Base-by-base conservation (phyloP, 2,113 vertebrate genomes). In the Rhabdornis inornatus region DNA sequence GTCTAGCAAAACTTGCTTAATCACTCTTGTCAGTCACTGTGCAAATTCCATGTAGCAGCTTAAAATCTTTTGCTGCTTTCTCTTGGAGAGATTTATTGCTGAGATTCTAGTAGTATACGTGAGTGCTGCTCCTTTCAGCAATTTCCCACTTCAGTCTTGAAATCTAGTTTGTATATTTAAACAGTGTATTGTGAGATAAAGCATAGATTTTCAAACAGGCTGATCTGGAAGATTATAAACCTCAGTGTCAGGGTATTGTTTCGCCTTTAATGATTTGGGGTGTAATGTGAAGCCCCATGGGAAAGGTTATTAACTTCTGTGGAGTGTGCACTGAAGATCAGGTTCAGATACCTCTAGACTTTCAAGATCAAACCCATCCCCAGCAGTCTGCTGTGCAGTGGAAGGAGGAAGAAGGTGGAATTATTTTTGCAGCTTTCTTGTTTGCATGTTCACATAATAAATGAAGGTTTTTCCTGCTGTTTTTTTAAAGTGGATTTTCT, bases 91-190 rank as follows among this genome's bases (percentile, higher is more conserved):
- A 95, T 97, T 97, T 95, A 87, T 95, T 96, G 87, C 95, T 85
- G 78, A 91, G 82, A 92, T 94, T 97, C 89, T 82, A 87, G 89
- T 57, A 83, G 89, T 80, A 61, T 95, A 97, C 30, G 79, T 94
- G 95, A 95, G 76, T 83, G 69, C 76, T 75, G 47, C 83, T 95
- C 92, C 88, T 90, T 96, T 94, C 89, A 95, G 81, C 83, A 76
- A 91, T 96, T 94, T 95, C 87, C 96, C 92, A 85, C 92, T 95
- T 91, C 33, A 79, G 72, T 83, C 66, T 92, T 70, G 79, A 95
- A 95, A 96, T 87, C 57, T 57, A 79, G 85, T 95, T 96, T 96
- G 94, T 95, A 61, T 95, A 95, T 97, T 91, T 92, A 91, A 84
- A 31, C 33, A 72, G 33, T 13, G 64, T 56, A 68, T 78, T 89